Percentiles rank a stretch among this genome's conserved stretches.
Conservation (phyloP, 2,888 invertebrate genomes). For the Thereva nobilitata region DNA sequence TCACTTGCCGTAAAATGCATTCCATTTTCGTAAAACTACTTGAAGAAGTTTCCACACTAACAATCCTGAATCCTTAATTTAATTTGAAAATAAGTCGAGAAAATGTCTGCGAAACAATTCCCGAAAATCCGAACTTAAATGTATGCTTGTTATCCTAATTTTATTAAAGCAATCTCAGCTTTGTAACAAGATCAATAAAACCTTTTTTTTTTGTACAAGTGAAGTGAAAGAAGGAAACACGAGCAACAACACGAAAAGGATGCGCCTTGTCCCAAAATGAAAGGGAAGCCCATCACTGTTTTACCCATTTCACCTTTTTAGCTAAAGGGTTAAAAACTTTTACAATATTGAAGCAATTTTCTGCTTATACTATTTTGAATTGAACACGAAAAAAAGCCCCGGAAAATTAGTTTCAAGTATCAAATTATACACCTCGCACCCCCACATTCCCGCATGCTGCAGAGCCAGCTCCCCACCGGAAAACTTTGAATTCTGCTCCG, state of each 20-base stretch:
- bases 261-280: background rate
- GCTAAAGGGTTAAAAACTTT: conserved; percentile 21
- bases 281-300: background rate
- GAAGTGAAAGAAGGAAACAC: too few relatives aligned
- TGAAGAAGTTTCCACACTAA: too few relatives aligned
- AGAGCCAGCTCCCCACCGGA: background rate
- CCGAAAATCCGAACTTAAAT: too few relatives aligned
- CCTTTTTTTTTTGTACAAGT: background rate
- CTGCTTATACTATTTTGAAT: conserved; percentile 30
- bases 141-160: background rate
- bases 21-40: too few relatives aligned
- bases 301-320: background rate
- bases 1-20: too few relatives aligned
- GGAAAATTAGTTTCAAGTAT: conserved; percentile 30
- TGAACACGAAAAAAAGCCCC: conserved; percentile 19
- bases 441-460: background rate
- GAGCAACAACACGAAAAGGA: too few relatives aligned
- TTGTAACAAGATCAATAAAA: conserved; percentile 1
- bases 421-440: conserved; percentile 6
- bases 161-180: background rate
- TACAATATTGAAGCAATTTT: conserved; percentile 32
- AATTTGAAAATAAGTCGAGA: too few relatives aligned
- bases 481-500: conserved; percentile 32
- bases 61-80: too few relatives aligned
- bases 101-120: too few relatives aligned